phyloP scores from a whole-genome alignment of 2,113 vertebrate genomes.

The Ictidomys tridecemlineatus region DNA sequence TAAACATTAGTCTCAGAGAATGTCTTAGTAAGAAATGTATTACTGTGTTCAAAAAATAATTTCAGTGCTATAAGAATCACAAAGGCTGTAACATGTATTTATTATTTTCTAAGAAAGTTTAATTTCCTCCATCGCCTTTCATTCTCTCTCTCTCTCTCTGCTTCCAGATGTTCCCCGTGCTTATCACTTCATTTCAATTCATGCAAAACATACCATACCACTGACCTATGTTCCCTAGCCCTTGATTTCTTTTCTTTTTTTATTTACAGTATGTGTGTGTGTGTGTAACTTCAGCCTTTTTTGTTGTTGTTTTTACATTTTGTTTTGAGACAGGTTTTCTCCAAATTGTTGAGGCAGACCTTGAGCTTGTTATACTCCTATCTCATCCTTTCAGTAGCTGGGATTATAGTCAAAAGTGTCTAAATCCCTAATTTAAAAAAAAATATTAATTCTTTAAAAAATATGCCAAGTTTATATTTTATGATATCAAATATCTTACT shows the following conservation, averaged over 20 bases:
- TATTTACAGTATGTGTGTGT: background rate
- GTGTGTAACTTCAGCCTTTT: too few relatives aligned
- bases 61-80: background rate
- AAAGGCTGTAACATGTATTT: background rate
- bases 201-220: background rate
- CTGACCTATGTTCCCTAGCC: rapidly evolving
- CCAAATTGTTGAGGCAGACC: too few relatives aligned
- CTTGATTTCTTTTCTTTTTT: background rate
- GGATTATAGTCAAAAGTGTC: too few relatives aligned
- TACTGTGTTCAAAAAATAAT: background rate
- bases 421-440: too few relatives aligned
- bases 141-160: too few relatives aligned
- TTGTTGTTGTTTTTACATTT: background rate
- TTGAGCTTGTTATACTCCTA: too few relatives aligned
- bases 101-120: background rate
- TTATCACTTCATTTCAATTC: background rate
- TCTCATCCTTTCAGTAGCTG: too few relatives aligned
- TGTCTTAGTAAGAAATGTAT: background rate
- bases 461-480: background rate
- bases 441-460: background rate
- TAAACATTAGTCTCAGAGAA: background rate
- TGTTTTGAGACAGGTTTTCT: too few relatives aligned
- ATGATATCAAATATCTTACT: background rate
- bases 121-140: background rate
- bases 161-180: background rate